phyloP scores from a whole-genome alignment of 2,888 invertebrate genomes.

The Tuberolachnus salignus region DNA sequence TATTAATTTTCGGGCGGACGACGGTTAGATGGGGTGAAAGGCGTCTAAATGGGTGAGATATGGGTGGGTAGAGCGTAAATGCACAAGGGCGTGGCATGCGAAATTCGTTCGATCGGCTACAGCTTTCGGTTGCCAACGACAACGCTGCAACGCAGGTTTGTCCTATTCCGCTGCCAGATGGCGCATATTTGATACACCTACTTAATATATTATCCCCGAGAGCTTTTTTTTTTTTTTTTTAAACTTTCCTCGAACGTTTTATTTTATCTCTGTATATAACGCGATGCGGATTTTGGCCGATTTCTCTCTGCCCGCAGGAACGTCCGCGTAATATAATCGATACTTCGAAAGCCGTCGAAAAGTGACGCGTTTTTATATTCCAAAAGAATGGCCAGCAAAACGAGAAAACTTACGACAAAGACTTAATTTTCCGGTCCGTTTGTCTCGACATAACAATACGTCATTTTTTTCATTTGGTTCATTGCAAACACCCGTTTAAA shows the following conservation, averaged over 20 bases:
- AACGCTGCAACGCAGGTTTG: conserved; percentile 1
- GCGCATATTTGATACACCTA: not conserved
- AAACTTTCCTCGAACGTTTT: not conserved
- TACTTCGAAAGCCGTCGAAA: not conserved
- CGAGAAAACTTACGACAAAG: too few relatives aligned
- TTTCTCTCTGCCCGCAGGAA: not conserved
- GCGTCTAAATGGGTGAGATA: not conserved
- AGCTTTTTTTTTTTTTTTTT: not conserved
- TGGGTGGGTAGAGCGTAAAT: not conserved
- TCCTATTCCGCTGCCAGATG: conserved; percentile 31
- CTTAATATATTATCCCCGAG: not conserved
- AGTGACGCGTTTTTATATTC: not conserved
- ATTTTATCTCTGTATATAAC: not conserved
- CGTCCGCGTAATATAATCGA: not conserved
- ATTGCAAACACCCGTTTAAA: too few relatives aligned
- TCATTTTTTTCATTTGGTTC: too few relatives aligned
- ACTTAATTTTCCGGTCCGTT: too few relatives aligned
- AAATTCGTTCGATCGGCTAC: conserved; percentile 53
- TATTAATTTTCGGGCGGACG: not conserved
- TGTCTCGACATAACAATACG: too few relatives aligned
- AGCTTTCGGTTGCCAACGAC: conserved; percentile 48
- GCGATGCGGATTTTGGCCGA: not conserved
- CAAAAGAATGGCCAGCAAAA: too few relatives aligned
- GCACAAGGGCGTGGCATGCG: conserved; percentile 50
- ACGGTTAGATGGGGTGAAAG: not conserved